These are phyloP conservation scores for Ranitomeya imitator DNA, from an alignment of 2,113 vertebrate genomes.

Conservation along the genomic window DNA sequence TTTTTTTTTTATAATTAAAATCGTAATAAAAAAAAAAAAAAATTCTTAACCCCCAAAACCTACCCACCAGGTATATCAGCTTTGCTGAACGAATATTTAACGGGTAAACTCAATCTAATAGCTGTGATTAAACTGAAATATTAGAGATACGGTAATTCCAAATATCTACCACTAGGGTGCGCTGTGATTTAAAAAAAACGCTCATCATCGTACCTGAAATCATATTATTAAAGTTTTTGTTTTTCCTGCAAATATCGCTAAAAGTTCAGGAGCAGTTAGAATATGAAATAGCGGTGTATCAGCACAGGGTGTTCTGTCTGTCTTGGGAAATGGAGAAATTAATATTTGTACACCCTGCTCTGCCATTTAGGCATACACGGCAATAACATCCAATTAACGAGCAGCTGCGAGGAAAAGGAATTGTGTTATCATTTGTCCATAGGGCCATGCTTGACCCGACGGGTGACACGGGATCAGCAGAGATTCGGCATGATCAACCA, in stretches of 20 bases:
- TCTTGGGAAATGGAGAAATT: neutral
- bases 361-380: neutral
- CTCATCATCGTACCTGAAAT: neutral
- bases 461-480: constrained; percentile 1
- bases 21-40: neutral
- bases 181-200: neutral
- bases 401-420: neutral
- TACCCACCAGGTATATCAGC: neutral
- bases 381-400: neutral
- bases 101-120: neutral
- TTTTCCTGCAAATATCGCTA: neutral
- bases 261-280: neutral
- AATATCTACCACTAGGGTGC: constrained; percentile 1
- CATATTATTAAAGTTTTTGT: neutral
- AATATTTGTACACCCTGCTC: neutral
- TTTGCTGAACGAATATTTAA: neutral
- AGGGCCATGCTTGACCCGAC: neutral
- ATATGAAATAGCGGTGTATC: neutral
- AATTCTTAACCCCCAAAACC: no score
- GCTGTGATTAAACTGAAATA: neutral
- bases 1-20: neutral
- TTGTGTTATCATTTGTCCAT: neutral
- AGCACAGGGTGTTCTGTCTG: neutral
- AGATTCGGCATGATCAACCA: neutral
- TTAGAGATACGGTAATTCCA: neutral